Conservation (phyloP, 2,888 invertebrate genomes). For the Quadroppia sp. region DNA sequence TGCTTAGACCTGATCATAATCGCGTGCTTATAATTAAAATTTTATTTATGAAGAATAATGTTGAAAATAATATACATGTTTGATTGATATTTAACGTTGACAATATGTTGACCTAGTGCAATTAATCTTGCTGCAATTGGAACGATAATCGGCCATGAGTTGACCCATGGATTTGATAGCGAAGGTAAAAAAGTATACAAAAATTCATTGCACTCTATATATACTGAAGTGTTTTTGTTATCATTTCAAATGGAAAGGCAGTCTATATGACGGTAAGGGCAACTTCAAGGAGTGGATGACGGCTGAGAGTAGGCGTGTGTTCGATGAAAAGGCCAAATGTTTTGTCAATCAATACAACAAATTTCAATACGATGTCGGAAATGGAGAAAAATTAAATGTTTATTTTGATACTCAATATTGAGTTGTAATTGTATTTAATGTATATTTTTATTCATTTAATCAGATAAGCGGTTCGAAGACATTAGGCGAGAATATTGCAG, state of each 20-base stretch:
- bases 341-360: conserved; percentile 40
- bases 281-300: conserved; percentile 34
- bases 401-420: neutral
- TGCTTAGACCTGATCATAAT: no score
- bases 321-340: conserved; percentile 35
- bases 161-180: no score
- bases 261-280: conserved; percentile 38
- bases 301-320: neutral
- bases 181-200: no score
- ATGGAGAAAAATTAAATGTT: neutral
- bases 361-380: conserved; percentile 9
- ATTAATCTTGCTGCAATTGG: no score
- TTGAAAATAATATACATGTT: no score
- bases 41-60: no score
- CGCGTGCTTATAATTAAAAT: no score
- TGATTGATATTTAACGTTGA: no score
- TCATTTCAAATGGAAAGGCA: conserved; percentile 34
- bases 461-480: neutral
- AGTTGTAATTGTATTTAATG: neutral
- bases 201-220: neutral
- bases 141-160: no score
- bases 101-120: no score
- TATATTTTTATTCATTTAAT: neutral
- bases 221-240: neutral
- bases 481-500: conserved; percentile 30